Evolutionary conservation across 1,140 invertebrate species (phyloP).

Genomic region (Steinernema feltiae): DNA sequence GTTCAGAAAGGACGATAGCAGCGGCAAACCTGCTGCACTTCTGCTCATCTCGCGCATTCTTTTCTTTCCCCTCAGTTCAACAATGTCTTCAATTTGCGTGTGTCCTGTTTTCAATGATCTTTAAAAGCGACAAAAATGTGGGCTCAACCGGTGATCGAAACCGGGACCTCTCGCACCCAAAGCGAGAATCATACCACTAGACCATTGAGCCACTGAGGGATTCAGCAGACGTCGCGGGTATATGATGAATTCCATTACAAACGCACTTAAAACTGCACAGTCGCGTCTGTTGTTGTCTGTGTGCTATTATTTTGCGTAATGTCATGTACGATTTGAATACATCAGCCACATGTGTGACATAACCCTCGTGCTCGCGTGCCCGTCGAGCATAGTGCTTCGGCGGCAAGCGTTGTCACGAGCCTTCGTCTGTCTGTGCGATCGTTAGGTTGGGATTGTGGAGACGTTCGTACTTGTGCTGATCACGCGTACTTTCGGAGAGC

Average conservation of each 20-base stretch:
- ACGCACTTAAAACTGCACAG: not conserved
- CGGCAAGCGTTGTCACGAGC: not conserved
- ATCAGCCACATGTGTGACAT: too few species aligned
- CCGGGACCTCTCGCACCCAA: conserved; percentile 37
- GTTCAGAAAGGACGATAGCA: too few species aligned
- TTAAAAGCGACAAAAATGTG: too few species aligned
- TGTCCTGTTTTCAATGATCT: too few species aligned
- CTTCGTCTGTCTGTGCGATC: not conserved
- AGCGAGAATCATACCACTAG: conserved; percentile 36
- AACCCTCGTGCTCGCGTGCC: too few species aligned
- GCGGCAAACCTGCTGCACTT: too few species aligned
- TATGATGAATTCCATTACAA: not conserved
- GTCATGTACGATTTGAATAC: not conserved
- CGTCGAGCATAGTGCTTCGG: too few species aligned
- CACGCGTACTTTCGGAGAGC: conserved; percentile 2
- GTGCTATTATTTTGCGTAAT: not conserved
- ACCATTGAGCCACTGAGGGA: too few species aligned
- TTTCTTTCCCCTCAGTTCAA: too few species aligned
- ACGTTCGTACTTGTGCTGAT: not conserved
- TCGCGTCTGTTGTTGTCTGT: not conserved
- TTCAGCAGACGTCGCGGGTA: too few species aligned
- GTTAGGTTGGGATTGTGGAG: not conserved
- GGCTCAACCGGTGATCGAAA: conserved; percentile 29
- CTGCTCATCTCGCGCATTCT: too few species aligned
- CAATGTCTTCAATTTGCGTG: too few species aligned